Percentiles rank a stretch among this genome's conserved stretches.
Evolutionary conservation across 2,113 vertebrate genomes (phyloP).

Genomic region (Sceloporus tristichus): DNA sequence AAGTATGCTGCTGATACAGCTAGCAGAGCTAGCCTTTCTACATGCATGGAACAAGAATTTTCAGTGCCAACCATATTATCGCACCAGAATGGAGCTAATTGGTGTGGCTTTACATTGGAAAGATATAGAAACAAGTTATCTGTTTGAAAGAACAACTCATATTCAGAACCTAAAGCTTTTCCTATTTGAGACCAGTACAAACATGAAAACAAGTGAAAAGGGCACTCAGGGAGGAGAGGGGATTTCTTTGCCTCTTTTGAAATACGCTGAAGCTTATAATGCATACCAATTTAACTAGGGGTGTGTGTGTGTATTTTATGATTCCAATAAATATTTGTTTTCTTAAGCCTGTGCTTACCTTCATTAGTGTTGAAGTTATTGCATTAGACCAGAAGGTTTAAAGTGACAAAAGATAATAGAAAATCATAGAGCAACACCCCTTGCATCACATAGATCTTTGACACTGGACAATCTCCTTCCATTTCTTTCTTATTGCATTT

Average conservation of each 20-base stretch:
- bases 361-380: background rate
- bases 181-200: background rate
- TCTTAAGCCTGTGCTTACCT: background rate
- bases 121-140: background rate
- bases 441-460: background rate
- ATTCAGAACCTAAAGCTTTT: background rate
- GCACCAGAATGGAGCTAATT: background rate
- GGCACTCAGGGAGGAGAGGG: background rate
- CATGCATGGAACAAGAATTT: background rate
- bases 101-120: too few species aligned
- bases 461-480: background rate
- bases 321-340: slow-evolving; percentile 18
- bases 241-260: background rate
- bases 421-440: background rate
- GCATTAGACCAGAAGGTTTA: background rate
- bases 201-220: background rate
- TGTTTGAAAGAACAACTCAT: background rate
- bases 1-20: background rate
- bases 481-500: background rate
- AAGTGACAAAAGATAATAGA: too few species aligned
- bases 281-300: background rate
- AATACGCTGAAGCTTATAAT: background rate
- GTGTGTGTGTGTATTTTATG: background rate
- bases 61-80: background rate
- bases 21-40: background rate